Evolutionary conservation across 2,113 vertebrate species (phyloP).

Genomic region (Cephalopterus ornatus): DNA sequence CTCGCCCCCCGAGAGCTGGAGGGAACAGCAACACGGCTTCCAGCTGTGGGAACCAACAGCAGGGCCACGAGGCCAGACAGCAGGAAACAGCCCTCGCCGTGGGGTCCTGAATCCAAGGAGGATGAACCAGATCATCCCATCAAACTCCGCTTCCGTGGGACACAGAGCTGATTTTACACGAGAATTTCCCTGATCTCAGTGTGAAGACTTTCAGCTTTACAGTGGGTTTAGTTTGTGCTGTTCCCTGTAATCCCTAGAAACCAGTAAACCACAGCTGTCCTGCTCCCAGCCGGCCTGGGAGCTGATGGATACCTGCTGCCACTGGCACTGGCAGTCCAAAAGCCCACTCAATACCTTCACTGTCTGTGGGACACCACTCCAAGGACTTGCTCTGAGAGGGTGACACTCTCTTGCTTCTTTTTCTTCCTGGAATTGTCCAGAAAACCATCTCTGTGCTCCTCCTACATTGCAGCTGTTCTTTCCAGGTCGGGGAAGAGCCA

Average conservation of each 20-base stretch:
- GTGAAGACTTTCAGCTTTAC: neutral
- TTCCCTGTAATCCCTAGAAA: neutral
- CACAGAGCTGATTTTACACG: neutral
- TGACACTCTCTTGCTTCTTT: neutral
- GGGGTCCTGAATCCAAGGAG: neutral
- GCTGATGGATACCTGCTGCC: neutral
- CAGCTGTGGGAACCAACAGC: slow-evolving; percentile 20
- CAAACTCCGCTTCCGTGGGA: fast-evolving
- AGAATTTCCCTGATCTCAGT: neutral
- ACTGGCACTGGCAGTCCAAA: neutral
- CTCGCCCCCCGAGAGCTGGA: neutral
- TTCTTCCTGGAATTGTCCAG: neutral
- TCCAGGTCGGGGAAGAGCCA: neutral
- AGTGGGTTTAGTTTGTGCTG: neutral
- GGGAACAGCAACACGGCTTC: neutral
- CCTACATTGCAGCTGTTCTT: neutral
- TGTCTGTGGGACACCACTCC: neutral
- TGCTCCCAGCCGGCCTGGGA: neutral
- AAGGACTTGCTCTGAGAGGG: neutral
- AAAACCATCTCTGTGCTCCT: neutral
- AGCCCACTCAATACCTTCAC: neutral
- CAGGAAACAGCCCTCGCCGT: neutral
- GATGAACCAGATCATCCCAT: neutral
- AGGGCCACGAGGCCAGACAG: neutral
- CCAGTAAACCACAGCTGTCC: neutral